Conservation (phyloP, 2,113 vertebrate genomes). For the Aramus guarauna region DNA sequence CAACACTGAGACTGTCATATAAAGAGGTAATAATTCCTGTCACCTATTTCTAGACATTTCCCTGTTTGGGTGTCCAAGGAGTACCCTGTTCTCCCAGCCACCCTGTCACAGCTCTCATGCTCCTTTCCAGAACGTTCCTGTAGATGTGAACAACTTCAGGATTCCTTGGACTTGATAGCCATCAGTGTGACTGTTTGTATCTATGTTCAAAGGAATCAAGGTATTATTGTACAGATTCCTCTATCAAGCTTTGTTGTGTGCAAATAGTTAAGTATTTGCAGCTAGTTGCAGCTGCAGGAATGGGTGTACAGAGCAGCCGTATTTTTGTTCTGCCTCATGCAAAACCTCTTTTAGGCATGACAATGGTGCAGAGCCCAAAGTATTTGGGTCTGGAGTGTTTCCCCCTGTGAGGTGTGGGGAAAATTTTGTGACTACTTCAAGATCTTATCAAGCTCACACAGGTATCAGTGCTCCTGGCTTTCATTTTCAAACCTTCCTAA, state of each 20-base stretch:
- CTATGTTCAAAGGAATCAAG: background rate
- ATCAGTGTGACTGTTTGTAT: background rate
- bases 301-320: background rate
- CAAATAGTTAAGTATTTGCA: background rate
- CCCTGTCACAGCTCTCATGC: background rate
- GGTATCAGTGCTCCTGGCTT: background rate
- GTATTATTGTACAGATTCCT: background rate
- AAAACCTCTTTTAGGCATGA: background rate
- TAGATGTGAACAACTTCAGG: background rate
- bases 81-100: background rate
- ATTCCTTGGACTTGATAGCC: background rate
- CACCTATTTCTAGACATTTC: background rate
- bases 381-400: background rate
- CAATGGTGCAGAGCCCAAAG: background rate
- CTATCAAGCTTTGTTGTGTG: background rate
- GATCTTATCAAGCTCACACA: background rate
- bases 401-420: background rate
- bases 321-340: background rate
- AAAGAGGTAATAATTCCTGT: background rate
- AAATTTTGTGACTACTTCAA: background rate
- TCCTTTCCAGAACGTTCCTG: background rate
- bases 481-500: background rate
- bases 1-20: background rate
- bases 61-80: background rate
- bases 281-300: background rate